Conservation (phyloP, 2,797 vertebrate species). For the Cryptoblepharus egeriae region DNA sequence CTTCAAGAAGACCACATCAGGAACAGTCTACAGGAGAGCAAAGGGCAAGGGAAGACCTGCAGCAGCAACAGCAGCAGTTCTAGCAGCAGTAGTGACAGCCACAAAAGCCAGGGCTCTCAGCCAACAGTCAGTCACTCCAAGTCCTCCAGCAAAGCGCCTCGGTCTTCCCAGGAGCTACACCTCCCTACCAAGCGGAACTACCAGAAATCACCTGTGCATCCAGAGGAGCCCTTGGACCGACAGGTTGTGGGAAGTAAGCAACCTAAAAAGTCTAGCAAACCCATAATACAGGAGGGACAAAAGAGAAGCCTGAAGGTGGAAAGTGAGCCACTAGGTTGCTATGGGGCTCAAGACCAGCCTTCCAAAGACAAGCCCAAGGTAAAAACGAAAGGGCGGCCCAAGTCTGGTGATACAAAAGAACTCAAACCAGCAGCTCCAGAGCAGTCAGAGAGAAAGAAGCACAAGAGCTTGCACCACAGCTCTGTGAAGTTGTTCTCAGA, state of each 20-base stretch:
- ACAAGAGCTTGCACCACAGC: slow-evolving; percentile 57
- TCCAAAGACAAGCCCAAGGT: slow-evolving; percentile 84
- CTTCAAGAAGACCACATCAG: slow-evolving; percentile 24
- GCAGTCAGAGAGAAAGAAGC: slow-evolving; percentile 73
- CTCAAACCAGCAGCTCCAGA: slow-evolving; percentile 59
- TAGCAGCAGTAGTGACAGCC: not conserved
- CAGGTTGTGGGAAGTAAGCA: slow-evolving; percentile 74
- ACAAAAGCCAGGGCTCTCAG: slow-evolving; percentile 56
- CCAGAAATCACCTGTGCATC: slow-evolving; percentile 58
- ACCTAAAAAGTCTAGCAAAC: slow-evolving; percentile 73
- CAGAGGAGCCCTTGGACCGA: slow-evolving; percentile 30
- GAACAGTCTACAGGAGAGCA: slow-evolving; percentile 57
- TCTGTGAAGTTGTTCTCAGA: slow-evolving; percentile 54
- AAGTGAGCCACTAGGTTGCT: slow-evolving; percentile 66
- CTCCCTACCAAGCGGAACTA: slow-evolving; percentile 61
- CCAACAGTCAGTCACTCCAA: slow-evolving; percentile 63
- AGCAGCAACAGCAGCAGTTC: slow-evolving; percentile 1
- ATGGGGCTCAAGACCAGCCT: slow-evolving; percentile 70
- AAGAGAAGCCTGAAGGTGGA: slow-evolving; percentile 72
- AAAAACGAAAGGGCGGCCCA: slow-evolving; percentile 83
- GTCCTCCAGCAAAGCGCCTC: slow-evolving; percentile 45
- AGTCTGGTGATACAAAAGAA: slow-evolving; percentile 66
- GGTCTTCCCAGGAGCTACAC: slow-evolving; percentile 55
- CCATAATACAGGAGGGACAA: slow-evolving; percentile 26
- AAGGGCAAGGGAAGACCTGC: slow-evolving; percentile 59